phyloP scores from a whole-genome alignment of 2,888 invertebrate species.

The Lacanobia wlatinum region DNA sequence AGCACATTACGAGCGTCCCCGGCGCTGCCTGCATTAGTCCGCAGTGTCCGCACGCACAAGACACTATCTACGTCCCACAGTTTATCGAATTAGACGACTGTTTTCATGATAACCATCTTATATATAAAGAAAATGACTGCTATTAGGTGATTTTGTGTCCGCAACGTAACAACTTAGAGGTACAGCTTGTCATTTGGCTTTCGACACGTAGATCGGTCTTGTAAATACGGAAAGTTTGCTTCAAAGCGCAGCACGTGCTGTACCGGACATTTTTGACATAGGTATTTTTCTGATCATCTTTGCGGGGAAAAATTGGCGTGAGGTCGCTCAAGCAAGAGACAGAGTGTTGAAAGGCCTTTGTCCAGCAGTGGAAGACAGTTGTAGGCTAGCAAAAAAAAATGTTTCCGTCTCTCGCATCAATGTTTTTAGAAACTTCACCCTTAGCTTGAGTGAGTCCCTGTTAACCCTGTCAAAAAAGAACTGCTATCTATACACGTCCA shows the following conservation, averaged over 20 bases:
- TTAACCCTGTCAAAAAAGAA: background rate
- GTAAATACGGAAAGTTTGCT: background rate
- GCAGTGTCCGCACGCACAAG: slow-evolving; percentile 22
- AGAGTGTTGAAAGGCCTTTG: too few relatives aligned
- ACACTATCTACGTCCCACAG: slow-evolving; percentile 32
- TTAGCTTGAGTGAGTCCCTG: background rate
- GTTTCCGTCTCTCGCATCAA: background rate
- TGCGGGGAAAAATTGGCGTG: too few relatives aligned
- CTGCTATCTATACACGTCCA: too few relatives aligned
- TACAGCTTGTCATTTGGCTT: slow-evolving; percentile 23
- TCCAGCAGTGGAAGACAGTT: too few relatives aligned
- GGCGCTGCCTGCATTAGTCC: slow-evolving; percentile 35
- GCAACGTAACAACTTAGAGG: background rate
- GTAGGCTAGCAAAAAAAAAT: too few relatives aligned
- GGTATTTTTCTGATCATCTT: background rate
- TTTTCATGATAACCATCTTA: slow-evolving; percentile 33
- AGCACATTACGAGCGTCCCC: slow-evolving; percentile 49
- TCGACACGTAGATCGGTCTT: slow-evolving; percentile 7
- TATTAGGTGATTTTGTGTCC: slow-evolving; percentile 29
- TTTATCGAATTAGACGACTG: slow-evolving; percentile 57
- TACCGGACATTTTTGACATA: background rate
- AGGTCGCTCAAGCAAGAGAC: too few relatives aligned
- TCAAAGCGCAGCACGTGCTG: background rate
- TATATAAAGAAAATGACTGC: slow-evolving; percentile 31
- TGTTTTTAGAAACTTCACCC: background rate